Evolutionary conservation across 2,888 invertebrate species (phyloP).

Genomic region (Drosophila mimica): DNA sequence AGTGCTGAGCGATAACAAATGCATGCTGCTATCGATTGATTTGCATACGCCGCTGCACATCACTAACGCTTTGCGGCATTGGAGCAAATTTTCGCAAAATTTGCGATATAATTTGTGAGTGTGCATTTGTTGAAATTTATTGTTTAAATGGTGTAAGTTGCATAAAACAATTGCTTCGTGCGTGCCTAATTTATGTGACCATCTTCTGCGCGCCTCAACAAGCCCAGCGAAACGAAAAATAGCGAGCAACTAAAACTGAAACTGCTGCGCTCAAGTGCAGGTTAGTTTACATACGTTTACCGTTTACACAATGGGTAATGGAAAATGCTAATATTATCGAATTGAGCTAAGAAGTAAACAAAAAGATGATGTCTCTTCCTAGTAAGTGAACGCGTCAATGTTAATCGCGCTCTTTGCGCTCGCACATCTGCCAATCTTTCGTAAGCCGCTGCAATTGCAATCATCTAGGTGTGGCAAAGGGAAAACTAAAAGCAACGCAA

Average conservation of each 20-base stretch:
- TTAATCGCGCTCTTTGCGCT: constrained; percentile 80
- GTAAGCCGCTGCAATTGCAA: constrained; percentile 56
- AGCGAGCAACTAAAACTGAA: constrained; percentile 30
- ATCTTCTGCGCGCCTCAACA: constrained; percentile 25
- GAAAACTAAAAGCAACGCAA: constrained; percentile 34
- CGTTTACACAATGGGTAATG: constrained; percentile 40
- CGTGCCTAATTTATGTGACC: constrained; percentile 43
- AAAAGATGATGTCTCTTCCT: constrained; percentile 38
- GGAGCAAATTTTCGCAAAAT: constrained; percentile 64
- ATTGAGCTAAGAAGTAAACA: constrained; percentile 43
- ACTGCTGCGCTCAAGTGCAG: constrained; percentile 64
- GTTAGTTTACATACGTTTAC: constrained; percentile 61
- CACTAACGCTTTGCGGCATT: constrained; percentile 67
- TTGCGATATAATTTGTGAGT: constrained; percentile 51
- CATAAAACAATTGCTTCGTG: constrained; percentile 40
- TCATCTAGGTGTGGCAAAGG: constrained; percentile 77
- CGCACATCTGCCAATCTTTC: constrained; percentile 73
- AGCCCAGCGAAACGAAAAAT: constrained; percentile 6
- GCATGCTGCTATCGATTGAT: constrained; percentile 61
- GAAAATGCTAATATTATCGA: constrained; percentile 25
- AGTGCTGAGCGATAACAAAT: constrained; percentile 41
- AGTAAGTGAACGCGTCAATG: constrained; percentile 78
- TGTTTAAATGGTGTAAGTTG: constrained; percentile 58
- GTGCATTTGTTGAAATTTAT: constrained; percentile 45
- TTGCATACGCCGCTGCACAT: constrained; percentile 66